Evolutionary conservation across 2,113 vertebrate species (phyloP).

Genomic region (Phrynosoma blainvillii): DNA sequence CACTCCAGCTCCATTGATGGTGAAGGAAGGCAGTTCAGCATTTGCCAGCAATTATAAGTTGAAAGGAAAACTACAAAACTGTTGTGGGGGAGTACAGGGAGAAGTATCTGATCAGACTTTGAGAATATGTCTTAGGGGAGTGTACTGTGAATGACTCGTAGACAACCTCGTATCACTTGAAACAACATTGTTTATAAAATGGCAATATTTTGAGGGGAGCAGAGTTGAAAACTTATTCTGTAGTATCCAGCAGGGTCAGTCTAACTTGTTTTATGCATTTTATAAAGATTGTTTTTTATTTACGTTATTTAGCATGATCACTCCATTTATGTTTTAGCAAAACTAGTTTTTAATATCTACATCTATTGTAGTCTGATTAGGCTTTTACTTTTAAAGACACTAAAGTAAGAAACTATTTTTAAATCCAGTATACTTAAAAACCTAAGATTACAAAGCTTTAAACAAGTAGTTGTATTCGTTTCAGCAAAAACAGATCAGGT

Average conservation of each 20-base stretch:
- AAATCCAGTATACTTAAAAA: conserved; percentile 41
- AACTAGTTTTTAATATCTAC: conserved; percentile 64
- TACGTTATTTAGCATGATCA: conserved; percentile 63
- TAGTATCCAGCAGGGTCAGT: conserved; percentile 40
- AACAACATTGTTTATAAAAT: conserved; percentile 44
- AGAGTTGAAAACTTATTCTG: conserved; percentile 6
- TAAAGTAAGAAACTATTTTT: conserved; percentile 34
- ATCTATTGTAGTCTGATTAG: conserved; percentile 59
- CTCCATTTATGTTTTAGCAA: conserved; percentile 68
- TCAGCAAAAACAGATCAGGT: conserved; percentile 32
- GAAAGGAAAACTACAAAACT: conserved; percentile 28
- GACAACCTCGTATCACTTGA: conserved; percentile 35
- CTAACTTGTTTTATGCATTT: conserved; percentile 60
- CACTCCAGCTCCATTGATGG: conserved; percentile 61
- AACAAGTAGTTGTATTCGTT: conserved; percentile 35
- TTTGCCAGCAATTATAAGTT: conserved; percentile 49
- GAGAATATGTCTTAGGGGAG: conserved; percentile 41
- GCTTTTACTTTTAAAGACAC: conserved; percentile 69
- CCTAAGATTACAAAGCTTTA: conserved; percentile 49
- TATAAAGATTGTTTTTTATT: conserved; percentile 50
- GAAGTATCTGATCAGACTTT: conserved; percentile 30
- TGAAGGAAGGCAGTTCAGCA: conserved; percentile 59
- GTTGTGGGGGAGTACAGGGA: not conserved
- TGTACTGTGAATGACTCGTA: conserved; percentile 47
- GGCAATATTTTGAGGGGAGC: conserved; percentile 57